phyloP scores from a whole-genome alignment of 2,113 vertebrate genomes.

The Isichthys henryi region DNA sequence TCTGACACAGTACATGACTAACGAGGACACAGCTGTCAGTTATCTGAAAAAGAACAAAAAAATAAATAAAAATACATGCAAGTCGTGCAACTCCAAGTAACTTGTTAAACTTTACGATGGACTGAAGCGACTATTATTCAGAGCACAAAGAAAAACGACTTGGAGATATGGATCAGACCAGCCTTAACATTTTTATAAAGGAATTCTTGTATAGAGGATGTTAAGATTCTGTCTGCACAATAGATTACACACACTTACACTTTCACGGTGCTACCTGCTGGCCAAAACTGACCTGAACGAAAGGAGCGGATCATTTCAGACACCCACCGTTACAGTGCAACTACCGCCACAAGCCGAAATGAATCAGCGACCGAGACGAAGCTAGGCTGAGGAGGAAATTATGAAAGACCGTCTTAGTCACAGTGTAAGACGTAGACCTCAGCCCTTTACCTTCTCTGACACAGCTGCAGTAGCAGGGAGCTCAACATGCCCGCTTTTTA shows the following conservation, averaged over 20 bases:
- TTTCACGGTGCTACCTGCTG: background rate
- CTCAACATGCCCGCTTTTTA: background rate
- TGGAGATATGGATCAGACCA: background rate
- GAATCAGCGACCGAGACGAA: background rate
- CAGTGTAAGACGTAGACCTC: background rate
- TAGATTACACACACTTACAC: background rate
- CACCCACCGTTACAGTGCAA: background rate
- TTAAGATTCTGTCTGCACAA: background rate
- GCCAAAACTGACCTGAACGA: background rate
- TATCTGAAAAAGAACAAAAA: background rate
- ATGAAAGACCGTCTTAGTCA: background rate
- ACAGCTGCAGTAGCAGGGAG: background rate
- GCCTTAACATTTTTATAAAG: background rate
- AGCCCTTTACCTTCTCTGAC: background rate
- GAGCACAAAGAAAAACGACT: background rate
- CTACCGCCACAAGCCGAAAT: background rate
- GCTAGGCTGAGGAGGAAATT: background rate
- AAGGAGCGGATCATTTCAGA: background rate
- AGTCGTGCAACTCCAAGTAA: background rate
- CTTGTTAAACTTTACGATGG: background rate
- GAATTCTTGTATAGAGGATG: background rate
- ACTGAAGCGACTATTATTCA: background rate
- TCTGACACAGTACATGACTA: background rate
- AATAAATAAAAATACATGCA: background rate
- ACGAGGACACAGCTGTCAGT: background rate